Conservation (phyloP, 2,113 vertebrate genomes). For the Porphyrio hochstetteri region DNA sequence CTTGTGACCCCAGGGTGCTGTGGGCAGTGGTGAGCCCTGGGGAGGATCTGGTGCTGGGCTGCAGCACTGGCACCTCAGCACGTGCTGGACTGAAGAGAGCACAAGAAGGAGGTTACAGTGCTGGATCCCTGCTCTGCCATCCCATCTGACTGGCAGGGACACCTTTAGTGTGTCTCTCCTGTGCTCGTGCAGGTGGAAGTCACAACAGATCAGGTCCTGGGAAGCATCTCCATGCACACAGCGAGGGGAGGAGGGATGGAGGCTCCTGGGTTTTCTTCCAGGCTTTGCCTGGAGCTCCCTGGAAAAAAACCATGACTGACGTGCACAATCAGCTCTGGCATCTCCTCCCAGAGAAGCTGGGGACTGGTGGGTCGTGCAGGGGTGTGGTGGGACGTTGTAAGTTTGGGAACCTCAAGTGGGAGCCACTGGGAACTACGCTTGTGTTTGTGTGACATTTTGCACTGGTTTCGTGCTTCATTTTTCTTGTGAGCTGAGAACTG, state of each 20-base stretch:
- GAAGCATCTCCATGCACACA: fast-evolving
- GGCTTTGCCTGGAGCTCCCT: background rate
- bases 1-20: background rate
- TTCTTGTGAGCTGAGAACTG: background rate
- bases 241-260: background rate
- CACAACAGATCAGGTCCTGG: background rate
- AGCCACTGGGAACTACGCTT: background rate
- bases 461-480: background rate
- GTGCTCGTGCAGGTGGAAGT: background rate
- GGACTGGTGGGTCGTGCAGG: background rate
- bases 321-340: background rate
- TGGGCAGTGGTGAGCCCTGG: background rate
- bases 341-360: background rate
- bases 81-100: background rate
- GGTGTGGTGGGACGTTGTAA: background rate
- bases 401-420: background rate
- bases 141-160: background rate
- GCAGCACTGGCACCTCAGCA: fast-evolving
- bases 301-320: fast-evolving
- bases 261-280: background rate
- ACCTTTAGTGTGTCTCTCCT: background rate
- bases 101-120: background rate
- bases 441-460: background rate
- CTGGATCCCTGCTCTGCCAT: background rate
- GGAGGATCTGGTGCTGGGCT: background rate